A percentile compares a stretch with the other conserved stretches of the same genome.
phyloP scores from a whole-genome alignment of 2,888 invertebrate species.

The Catonia carolina region DNA sequence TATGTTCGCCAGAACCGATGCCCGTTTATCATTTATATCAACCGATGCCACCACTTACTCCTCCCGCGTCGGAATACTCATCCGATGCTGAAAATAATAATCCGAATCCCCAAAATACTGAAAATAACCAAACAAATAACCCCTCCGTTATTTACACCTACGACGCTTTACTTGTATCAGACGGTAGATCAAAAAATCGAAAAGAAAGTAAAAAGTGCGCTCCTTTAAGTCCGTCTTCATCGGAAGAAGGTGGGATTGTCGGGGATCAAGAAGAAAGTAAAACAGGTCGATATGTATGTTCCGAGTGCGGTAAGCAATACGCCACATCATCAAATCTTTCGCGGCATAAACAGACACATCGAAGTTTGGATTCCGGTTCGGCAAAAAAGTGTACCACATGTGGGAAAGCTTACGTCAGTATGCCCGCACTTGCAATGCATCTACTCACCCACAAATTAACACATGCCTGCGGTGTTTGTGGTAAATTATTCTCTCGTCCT shows the following conservation, averaged over 20 bases:
- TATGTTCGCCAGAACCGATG: constrained; percentile 25
- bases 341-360: constrained; percentile 85
- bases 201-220: constrained; percentile 28
- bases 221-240: constrained; percentile 36
- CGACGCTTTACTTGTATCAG: constrained; percentile 54
- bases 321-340: constrained; percentile 86
- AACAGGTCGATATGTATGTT: constrained; percentile 60
- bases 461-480: constrained; percentile 88
- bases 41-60: constrained; percentile 46
- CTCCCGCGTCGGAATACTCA: constrained; percentile 65
- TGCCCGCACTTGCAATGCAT: constrained; percentile 95
- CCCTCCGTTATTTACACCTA: constrained; percentile 48
- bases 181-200: constrained; percentile 53
- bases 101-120: constrained; percentile 43
- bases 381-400: constrained; percentile 94
- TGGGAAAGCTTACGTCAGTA: constrained; percentile 93
- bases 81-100: constrained; percentile 62
- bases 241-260: constrained; percentile 32
- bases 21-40: constrained; percentile 34
- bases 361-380: constrained; percentile 85
- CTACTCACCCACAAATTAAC: constrained; percentile 86
- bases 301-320: constrained; percentile 85
- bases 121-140: constrained; percentile 34
- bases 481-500: constrained; percentile 89
- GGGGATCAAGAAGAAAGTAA: constrained; percentile 31